Evolutionary conservation across 2,797 vertebrate species (phyloP).

Genomic region (Tympanoctomys barrerae): DNA sequence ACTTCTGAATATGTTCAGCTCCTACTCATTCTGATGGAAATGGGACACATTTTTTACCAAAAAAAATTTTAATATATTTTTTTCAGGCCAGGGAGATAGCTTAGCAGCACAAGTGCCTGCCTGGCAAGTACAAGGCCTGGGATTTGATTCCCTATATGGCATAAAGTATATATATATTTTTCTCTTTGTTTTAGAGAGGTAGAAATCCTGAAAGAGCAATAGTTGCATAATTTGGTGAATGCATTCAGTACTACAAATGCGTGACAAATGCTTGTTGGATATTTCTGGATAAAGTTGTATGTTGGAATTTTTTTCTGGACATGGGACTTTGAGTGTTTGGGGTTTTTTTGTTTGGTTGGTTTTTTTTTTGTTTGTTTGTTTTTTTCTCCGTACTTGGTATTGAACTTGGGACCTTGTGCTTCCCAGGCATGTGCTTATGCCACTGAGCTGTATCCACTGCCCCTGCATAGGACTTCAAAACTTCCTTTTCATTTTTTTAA

Average conservation of each 20-base stretch:
- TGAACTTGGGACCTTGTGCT: too few species aligned
- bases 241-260: neutral
- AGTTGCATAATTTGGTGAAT: neutral
- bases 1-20: neutral
- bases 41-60: neutral
- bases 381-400: too few species aligned
- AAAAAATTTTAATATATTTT: rapidly evolving
- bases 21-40: neutral
- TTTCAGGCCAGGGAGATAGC: too few species aligned
- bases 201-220: neutral
- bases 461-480: neutral
- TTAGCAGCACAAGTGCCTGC: too few species aligned
- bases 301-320: neutral
- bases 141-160: too few species aligned
- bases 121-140: too few species aligned
- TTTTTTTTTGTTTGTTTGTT: too few species aligned
- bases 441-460: too few species aligned
- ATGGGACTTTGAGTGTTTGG: neutral
- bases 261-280: neutral
- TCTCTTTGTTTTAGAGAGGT: neutral
- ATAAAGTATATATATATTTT: neutral
- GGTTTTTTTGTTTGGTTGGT: too few species aligned
- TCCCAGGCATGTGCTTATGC: too few species aligned
- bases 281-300: neutral
- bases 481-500: constrained; percentile 17